Conservation (phyloP, 2,888 invertebrate species). For the Merodon equestris region DNA sequence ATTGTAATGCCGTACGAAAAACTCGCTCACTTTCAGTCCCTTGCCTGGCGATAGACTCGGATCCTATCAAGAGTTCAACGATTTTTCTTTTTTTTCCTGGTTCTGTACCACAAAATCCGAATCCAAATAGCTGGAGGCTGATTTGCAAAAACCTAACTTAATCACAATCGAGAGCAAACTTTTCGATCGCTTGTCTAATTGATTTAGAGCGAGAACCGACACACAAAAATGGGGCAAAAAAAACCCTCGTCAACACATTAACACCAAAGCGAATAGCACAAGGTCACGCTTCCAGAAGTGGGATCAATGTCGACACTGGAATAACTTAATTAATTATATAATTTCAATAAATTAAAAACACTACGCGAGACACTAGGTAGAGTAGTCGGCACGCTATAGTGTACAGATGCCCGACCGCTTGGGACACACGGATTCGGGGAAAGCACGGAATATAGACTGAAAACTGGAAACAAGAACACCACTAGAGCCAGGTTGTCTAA, state of each 20-base stretch:
- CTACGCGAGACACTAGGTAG: constrained; percentile 44
- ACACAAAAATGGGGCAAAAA: constrained; percentile 46
- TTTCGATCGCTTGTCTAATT: constrained; percentile 56
- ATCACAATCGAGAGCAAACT: constrained; percentile 46
- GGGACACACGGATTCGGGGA: constrained; percentile 13
- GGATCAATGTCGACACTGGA: constrained; percentile 62
- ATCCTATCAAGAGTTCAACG: background rate
- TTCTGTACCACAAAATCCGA: constrained; percentile 10
- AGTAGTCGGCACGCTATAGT: constrained; percentile 12
- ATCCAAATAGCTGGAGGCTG: background rate
- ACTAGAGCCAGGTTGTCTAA: constrained; percentile 35
- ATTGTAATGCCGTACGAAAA: constrained; percentile 72
- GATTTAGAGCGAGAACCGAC: constrained; percentile 34
- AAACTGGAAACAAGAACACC: constrained; percentile 14
- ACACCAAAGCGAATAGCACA: constrained; percentile 53
- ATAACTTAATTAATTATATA: constrained; percentile 67
- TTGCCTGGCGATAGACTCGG: background rate
- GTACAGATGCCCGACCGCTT: too few relatives aligned
- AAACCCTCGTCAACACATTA: constrained; percentile 54
- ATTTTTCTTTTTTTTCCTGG: too few relatives aligned
- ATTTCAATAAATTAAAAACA: constrained; percentile 66
- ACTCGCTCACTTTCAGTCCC: constrained; percentile 11
- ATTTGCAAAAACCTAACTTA: background rate
- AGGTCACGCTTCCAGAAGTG: constrained; percentile 65
- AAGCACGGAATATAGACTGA: constrained; percentile 36